These are phyloP conservation scores for Pomacea maculata DNA, from an alignment of 1,140 invertebrate genomes.

Conservation along the genomic window DNA sequence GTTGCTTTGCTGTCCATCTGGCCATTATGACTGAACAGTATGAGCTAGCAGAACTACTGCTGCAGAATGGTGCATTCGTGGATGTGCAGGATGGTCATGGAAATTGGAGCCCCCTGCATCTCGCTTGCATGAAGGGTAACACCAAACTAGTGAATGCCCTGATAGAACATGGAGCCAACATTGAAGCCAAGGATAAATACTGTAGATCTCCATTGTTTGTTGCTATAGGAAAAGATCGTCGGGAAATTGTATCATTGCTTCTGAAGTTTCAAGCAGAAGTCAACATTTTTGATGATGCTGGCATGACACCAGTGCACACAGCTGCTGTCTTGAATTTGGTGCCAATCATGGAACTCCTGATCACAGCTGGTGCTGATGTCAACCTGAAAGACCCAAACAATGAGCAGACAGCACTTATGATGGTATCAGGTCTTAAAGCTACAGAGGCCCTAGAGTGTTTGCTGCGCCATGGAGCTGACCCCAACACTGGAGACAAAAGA, in stretches of 20 bases:
- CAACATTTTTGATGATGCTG: neutral
- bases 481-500: neutral
- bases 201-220: neutral
- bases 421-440: neutral
- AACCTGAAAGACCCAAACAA: neutral
- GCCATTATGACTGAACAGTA: neutral
- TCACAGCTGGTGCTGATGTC: neutral
- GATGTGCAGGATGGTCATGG: neutral
- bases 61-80: neutral
- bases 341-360: conserved; percentile 6
- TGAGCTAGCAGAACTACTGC: conserved; percentile 4
- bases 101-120: neutral
- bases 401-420: neutral
- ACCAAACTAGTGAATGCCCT: neutral
- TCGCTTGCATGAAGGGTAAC: neutral
- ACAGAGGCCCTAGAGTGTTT: neutral
- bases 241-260: neutral
- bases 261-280: neutral
- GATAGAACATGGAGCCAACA: neutral
- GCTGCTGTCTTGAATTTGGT: neutral
- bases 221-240: neutral
- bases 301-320: neutral
- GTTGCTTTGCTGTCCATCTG: neutral
- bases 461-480: conserved; percentile 5
- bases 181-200: neutral